Evolutionary conservation across 2,888 invertebrate genomes (phyloP).

Genomic region (Drosophila neonasuta): DNA sequence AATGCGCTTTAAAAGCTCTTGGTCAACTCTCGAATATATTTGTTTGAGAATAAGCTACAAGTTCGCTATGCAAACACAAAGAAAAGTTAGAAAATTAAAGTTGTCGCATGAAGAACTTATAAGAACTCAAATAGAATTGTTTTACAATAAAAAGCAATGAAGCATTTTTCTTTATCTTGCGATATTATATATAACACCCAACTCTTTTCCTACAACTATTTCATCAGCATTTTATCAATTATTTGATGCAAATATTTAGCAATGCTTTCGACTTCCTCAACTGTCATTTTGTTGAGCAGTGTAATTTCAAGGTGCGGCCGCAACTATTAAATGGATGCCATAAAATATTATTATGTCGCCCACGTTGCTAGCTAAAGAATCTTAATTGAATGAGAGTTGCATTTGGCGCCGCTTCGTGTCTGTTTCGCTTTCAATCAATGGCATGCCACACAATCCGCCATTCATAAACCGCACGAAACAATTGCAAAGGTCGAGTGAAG

Average conservation of each 20-base stretch:
- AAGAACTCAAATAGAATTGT: no score
- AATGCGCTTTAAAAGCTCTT: no score
- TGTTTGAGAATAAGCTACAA: no score
- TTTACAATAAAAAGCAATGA: no score
- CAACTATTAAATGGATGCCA: constrained; percentile 42
- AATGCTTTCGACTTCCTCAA: not conserved
- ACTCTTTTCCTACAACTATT: no score
- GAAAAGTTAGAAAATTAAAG: no score
- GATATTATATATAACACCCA: no score
- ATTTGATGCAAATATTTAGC: not conserved
- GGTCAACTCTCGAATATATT: no score
- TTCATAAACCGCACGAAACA: constrained; percentile 11
- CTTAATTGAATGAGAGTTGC: constrained; percentile 56
- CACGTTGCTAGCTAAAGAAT: constrained; percentile 35
- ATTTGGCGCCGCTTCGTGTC: constrained; percentile 44
- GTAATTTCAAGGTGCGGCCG: constrained; percentile 44
- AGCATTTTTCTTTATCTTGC: no score
- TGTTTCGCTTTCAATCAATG: constrained; percentile 19
- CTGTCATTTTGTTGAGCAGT: not conserved
- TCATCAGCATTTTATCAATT: not conserved
- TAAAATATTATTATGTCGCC: constrained; percentile 38
- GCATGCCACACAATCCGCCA: constrained; percentile 15
- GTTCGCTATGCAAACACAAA: no score
- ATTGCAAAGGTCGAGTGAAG: not conserved
- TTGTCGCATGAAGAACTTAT: no score